Percentiles rank a stretch among this genome's conserved stretches.
Evolutionary conservation across 92 coral and sea anemone species (phyloP).

Genomic region (Actinernus sp.): DNA sequence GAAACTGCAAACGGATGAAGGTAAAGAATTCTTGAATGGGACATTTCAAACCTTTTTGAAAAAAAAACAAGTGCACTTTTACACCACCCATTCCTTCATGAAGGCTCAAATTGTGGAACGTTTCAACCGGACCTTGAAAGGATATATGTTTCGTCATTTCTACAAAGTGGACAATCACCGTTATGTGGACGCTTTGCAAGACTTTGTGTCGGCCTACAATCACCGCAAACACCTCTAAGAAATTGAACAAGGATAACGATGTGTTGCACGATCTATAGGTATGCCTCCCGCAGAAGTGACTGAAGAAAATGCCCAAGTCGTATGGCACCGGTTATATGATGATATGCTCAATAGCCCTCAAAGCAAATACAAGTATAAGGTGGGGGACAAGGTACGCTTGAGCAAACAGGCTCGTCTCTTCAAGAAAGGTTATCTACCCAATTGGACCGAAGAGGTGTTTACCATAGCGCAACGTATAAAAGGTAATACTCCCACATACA

Average conservation of each 20-base stretch:
- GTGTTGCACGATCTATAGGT: constrained; percentile 1
- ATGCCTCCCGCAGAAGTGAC: constrained; percentile 6
- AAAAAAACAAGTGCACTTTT: constrained; percentile 13
- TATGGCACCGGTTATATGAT: constrained; percentile 14
- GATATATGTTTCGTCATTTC: constrained; percentile 15
- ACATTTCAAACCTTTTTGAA: constrained; percentile 16
- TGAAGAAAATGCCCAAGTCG: constrained; percentile 9
- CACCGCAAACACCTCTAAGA: constrained; percentile 4
- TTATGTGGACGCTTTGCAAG: no score
- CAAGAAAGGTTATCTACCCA: no score
- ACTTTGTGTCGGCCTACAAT: no score
- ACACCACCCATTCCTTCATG: constrained; percentile 11
- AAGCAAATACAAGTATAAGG: no score
- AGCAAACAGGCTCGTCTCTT: no score
- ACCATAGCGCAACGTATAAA: no score
- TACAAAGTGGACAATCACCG: not conserved
- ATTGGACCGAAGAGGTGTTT: no score
- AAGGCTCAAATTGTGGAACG: constrained; percentile 33
- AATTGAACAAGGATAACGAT: no score
- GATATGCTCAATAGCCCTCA: no score
- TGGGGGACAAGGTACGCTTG: no score
- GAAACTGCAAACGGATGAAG: constrained; percentile 11
- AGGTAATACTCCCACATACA: no score
- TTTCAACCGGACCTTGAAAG: constrained; percentile 33
- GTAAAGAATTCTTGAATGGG: constrained; percentile 13